phyloP scores from a whole-genome alignment of 2,113 vertebrate species.

The human region GRCh38 chr1:65487001-65487500 shows the following conservation, averaged over 20 bases:
- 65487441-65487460: background rate
- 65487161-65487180: background rate
- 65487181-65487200: background rate
- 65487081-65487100: background rate
- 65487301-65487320: background rate
- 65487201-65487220: background rate
- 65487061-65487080: background rate
- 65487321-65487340: background rate
- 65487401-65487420: slow-evolving; percentile 17
- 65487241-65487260: background rate
- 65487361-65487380: slow-evolving; percentile 7
- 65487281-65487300: background rate
- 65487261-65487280: slow-evolving; percentile 21
- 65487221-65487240: background rate
- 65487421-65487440: slow-evolving; percentile 24
- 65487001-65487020: background rate
- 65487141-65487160: background rate
- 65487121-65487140: background rate
- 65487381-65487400: slow-evolving; percentile 24
- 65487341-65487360: background rate
- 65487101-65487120: background rate
- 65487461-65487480: background rate
- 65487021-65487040: background rate
- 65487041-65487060: background rate
- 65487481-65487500: background rate